Evolutionary conservation across 2,797 vertebrate species (phyloP).

Genomic region (Microcaecilia unicolor): DNA sequence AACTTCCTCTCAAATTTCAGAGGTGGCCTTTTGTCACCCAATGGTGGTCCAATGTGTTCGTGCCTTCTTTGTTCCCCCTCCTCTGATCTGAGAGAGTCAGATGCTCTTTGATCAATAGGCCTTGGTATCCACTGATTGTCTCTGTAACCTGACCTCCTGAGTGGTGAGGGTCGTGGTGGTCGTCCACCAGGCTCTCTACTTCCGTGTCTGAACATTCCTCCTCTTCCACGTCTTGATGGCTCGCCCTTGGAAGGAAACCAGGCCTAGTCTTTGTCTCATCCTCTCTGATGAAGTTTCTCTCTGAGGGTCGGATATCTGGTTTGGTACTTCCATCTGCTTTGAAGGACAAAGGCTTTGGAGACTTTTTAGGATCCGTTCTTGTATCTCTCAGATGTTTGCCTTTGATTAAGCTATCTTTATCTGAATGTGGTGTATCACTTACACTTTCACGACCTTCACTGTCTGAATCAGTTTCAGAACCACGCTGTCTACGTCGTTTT

Average conservation of each 20-base stretch:
- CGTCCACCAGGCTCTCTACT: conserved; percentile 72
- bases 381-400: conserved; percentile 61
- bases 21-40: conserved; percentile 54
- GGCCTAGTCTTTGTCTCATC: conserved; percentile 84
- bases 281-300: conserved; percentile 57
- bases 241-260: conserved; percentile 93
- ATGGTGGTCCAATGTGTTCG: conserved; percentile 50
- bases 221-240: conserved; percentile 84
- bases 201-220: conserved; percentile 78
- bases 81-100: conserved; percentile 66
- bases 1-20: conserved; percentile 79
- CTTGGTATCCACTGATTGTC: conserved; percentile 70
- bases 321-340: conserved; percentile 52
- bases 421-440: conserved; percentile 84
- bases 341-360: conserved; percentile 42
- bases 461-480: conserved; percentile 93
- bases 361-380: conserved; percentile 48
- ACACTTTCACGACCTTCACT: conserved; percentile 91
- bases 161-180: conserved; percentile 68
- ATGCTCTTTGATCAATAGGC: conserved; percentile 34
- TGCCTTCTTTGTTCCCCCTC: conserved; percentile 71
- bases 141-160: conserved; percentile 67
- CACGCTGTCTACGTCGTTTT: conserved; percentile 82
- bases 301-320: conserved; percentile 45
- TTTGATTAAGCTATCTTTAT: conserved; percentile 75